Evolutionary conservation across 2,797 vertebrate genomes (phyloP).

Genomic region (Euthynnus affinis): DNA sequence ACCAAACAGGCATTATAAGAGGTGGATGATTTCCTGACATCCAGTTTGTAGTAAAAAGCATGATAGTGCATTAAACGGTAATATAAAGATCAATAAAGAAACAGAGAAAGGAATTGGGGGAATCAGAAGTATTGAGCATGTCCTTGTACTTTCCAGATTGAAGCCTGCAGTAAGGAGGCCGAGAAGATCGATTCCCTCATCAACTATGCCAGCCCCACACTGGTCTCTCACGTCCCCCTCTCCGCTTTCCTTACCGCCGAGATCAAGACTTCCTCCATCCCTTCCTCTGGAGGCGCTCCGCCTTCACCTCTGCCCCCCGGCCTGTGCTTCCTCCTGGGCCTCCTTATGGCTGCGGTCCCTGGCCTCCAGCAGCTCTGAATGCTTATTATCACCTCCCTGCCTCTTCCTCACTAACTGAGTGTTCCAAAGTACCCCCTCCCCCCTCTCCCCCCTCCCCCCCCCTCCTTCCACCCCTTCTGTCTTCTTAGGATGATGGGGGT

Average conservation of each 20-base stretch:
- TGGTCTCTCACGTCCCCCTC: slow-evolving; percentile 94
- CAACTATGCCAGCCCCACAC: slow-evolving; percentile 94
- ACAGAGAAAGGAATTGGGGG: background rate
- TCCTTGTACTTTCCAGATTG: slow-evolving; percentile 85
- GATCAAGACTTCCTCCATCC: slow-evolving; percentile 88
- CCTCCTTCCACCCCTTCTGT: too few relatives aligned
- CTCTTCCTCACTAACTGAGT: slow-evolving; percentile 4
- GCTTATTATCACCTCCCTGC: background rate
- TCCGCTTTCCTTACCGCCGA: slow-evolving; percentile 94
- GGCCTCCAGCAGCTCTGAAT: slow-evolving; percentile 38
- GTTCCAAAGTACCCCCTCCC: slow-evolving; percentile 29
- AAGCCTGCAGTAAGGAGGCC: slow-evolving; percentile 98
- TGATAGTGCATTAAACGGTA: background rate
- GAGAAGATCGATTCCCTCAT: slow-evolving; percentile 98
- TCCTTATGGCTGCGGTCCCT: slow-evolving; percentile 51
- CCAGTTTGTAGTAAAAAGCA: background rate
- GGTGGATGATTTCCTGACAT: too few relatives aligned
- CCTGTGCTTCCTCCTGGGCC: slow-evolving; percentile 63
- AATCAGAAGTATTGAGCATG: background rate
- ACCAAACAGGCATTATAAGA: background rate
- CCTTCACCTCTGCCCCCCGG: slow-evolving; percentile 68
- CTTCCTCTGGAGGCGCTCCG: slow-evolving; percentile 73
- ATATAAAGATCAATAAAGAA: background rate
- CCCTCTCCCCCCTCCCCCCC: background rate
- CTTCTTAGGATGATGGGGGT: background rate